phyloP scores from a whole-genome alignment of 2,888 invertebrate species.

The Drosophila anomalata region DNA sequence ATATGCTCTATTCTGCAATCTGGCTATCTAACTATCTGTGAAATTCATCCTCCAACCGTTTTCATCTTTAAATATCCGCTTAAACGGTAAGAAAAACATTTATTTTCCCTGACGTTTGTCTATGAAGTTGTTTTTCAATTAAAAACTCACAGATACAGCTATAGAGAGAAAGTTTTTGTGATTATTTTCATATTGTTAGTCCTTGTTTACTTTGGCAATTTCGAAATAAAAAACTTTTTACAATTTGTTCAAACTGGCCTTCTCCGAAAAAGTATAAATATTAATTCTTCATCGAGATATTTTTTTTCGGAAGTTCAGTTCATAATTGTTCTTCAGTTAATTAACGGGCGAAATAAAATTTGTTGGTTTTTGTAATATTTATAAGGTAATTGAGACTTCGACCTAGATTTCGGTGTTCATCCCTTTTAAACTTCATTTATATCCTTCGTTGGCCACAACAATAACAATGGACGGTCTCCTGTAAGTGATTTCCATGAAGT shows the following conservation, averaged over 20 bases:
- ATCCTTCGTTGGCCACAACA: conserved; percentile 22
- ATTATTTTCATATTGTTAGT: conserved; percentile 1
- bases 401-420: not conserved
- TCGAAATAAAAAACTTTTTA: conserved; percentile 24
- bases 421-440: conserved; percentile 45
- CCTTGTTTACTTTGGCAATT: conserved; percentile 66
- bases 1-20: not conserved
- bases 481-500: conserved; percentile 69
- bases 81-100: conserved; percentile 40
- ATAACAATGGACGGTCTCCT: conserved; percentile 42
- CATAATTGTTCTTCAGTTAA: conserved; percentile 13
- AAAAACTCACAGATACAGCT: conserved; percentile 25
- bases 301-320: conserved; percentile 12
- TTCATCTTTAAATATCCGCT: conserved; percentile 26
- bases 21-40: not conserved
- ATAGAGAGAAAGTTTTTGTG: conserved; percentile 17
- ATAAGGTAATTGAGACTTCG: not conserved
- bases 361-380: not conserved
- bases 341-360: not conserved
- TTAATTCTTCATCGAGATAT: not conserved
- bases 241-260: not conserved
- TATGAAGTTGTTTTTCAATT: conserved; percentile 40
- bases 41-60: not conserved
- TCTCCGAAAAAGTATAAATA: conserved; percentile 17
- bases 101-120: conserved; percentile 21